Evolutionary conservation across 2,113 vertebrate genomes (phyloP), one percentile per base, ranked within the genome.

Genomic region (Anolis sagrei): DNA sequence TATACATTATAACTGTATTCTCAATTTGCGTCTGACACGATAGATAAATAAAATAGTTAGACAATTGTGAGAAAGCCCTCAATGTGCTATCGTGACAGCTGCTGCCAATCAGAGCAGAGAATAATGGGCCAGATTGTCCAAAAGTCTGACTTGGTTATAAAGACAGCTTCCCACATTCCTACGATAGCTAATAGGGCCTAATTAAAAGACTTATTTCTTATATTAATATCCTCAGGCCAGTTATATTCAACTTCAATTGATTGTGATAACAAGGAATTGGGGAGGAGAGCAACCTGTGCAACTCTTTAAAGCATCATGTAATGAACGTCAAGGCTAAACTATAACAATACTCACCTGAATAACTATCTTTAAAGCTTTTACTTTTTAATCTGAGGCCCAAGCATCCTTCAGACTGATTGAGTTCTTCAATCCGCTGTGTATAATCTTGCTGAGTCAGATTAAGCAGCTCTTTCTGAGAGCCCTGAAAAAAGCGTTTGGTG

Each of bases 391-490:
- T 0, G 98, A 98, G 81, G 98, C 96, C 99, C 99, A 99, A 29
- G 99, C 98, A 14, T 99, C 99, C 93, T 99, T 99, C 79, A 99
- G 98, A 98, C 94, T 99, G 98, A 93, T 99, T 99, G 69, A 99
- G 97, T 88, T 99, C 99, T 88, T 99, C 98, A 25, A 99, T 99
- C 79, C 98, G 96, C 94, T 98, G 98, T 79, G 98, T 96, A 1
- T 99, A 99, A 66, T 99, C 99, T 95, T 99, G 98, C 91, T 99
- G 98, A 88, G 98, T 99, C 88, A 99, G 96, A 94, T 99, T 99
- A 89, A 99, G 76, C 85, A 99, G 95, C 94, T 99, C 98, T 66
- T 97, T 98, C 86, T 99, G 98, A 36, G 99, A 99, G 1, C 99
- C 98, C 98, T 99, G 92, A 32, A 58, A 68, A 36, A 93, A 84